phyloP scores from a whole-genome alignment of 1,140 invertebrate genomes.

The Oryctes rhinoceros region DNA sequence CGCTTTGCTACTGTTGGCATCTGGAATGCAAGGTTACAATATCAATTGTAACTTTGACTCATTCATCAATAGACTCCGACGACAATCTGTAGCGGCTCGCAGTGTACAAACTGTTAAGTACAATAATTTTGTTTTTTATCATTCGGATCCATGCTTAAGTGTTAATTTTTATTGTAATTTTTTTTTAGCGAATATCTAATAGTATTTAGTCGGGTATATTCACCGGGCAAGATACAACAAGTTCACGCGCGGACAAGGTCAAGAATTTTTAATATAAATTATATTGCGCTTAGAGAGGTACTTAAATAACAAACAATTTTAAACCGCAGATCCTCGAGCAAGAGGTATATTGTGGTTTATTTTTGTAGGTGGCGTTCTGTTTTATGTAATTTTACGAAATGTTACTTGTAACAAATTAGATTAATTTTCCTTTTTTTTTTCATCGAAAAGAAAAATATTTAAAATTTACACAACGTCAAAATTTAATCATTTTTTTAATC shows the following conservation, averaged over 20 bases:
- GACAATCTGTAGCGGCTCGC: no score
- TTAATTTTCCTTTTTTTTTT: no score
- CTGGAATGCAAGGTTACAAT: conserved; percentile 10
- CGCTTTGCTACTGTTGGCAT: not conserved
- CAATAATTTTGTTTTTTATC: not conserved
- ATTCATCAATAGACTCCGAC: not conserved
- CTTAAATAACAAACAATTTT: no score
- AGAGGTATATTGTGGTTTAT: no score
- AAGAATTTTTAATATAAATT: conserved; percentile 5
- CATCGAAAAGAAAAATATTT: no score
- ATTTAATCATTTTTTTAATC: no score
- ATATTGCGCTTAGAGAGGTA: not conserved
- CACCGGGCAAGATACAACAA: conserved; percentile 4
- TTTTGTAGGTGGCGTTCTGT: no score
- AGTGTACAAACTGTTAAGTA: not conserved
- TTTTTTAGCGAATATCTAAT: not conserved
- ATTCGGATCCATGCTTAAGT: not conserved
- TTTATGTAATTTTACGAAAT: no score
- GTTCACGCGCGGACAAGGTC: conserved; percentile 7
- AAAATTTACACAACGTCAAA: no score
- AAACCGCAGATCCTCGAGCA: no score
- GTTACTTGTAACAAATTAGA: no score
- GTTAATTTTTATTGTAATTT: not conserved
- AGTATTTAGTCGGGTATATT: not conserved
- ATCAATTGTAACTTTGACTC: conserved; percentile 18